These are phyloP conservation scores for Drosophila teissieri DNA, from an alignment of 1,140 invertebrate species.

Conservation along the genomic window DNA sequence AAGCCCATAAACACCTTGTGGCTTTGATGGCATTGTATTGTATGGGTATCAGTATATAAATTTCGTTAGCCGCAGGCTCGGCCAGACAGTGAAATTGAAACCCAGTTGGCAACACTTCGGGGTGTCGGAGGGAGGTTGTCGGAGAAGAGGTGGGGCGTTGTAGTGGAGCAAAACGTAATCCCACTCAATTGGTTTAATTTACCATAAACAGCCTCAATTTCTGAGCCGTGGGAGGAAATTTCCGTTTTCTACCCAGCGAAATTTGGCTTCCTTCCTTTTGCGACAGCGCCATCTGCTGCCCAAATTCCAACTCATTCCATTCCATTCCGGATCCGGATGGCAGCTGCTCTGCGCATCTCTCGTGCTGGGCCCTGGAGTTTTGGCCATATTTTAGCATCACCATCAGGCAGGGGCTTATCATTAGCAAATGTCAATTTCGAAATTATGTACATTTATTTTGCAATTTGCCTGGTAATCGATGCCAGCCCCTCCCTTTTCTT, in stretches of 20 bases:
- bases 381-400: slow-evolving; percentile 62
- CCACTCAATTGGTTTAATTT: slow-evolving; percentile 81
- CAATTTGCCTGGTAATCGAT: slow-evolving; percentile 61
- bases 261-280: slow-evolving; percentile 54
- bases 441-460: slow-evolving; percentile 69
- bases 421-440: slow-evolving; percentile 75
- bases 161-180: slow-evolving; percentile 54
- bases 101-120: slow-evolving; percentile 36
- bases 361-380: background rate
- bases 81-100: slow-evolving; percentile 70
- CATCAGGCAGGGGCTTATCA: slow-evolving; percentile 55
- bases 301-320: slow-evolving; percentile 7
- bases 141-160: background rate
- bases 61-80: slow-evolving; percentile 56
- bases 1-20: slow-evolving; percentile 73
- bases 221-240: slow-evolving; percentile 43
- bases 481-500: slow-evolving; percentile 5
- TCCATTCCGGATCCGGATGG: slow-evolving; percentile 4
- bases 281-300: slow-evolving; percentile 10
- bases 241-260: slow-evolving; percentile 36
- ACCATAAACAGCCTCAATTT: slow-evolving; percentile 74
- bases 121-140: background rate
- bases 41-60: slow-evolving; percentile 48
- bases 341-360: slow-evolving; percentile 41
- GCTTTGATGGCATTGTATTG: slow-evolving; percentile 56